phyloP scores from a whole-genome alignment of 2,113 vertebrate species.

The Circaetus cinerascens region DNA sequence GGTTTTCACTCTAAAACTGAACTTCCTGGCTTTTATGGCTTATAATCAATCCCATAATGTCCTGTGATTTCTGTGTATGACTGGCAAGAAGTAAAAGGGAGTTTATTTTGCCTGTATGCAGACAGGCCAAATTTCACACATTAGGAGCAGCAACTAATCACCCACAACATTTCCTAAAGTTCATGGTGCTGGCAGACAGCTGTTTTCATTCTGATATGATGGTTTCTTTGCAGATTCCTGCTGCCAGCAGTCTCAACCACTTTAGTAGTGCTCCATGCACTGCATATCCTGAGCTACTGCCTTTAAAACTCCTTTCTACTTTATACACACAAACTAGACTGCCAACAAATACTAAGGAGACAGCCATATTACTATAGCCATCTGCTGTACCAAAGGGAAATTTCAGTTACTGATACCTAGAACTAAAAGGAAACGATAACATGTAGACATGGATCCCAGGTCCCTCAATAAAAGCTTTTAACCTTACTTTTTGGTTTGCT shows the following conservation, averaged over 20 bases:
- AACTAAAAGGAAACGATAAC: background rate
- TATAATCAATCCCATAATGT: conserved; percentile 36
- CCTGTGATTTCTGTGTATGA: background rate
- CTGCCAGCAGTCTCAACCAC: conserved; percentile 36
- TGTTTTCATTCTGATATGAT: conserved; percentile 31
- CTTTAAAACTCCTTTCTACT: background rate
- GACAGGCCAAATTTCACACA: conserved; percentile 61
- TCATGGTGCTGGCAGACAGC: conserved; percentile 49
- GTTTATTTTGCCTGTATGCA: conserved; percentile 36
- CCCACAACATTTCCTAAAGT: conserved; percentile 49
- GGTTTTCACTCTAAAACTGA: background rate
- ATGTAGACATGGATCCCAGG: background rate
- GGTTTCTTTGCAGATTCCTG: conserved; percentile 9
- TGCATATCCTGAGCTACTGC: background rate
- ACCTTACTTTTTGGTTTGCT: background rate
- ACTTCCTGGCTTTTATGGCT: conserved; percentile 39
- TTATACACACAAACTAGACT: background rate
- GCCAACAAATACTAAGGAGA: background rate
- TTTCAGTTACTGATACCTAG: background rate
- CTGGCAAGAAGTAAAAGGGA: background rate
- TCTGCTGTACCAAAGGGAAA: background rate
- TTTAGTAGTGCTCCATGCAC: background rate
- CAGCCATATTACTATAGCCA: background rate
- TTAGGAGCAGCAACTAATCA: conserved; percentile 57
- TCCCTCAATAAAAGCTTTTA: background rate